phyloP scores from a whole-genome alignment of 2,113 vertebrate species.

The Synchiropus splendidus region DNA sequence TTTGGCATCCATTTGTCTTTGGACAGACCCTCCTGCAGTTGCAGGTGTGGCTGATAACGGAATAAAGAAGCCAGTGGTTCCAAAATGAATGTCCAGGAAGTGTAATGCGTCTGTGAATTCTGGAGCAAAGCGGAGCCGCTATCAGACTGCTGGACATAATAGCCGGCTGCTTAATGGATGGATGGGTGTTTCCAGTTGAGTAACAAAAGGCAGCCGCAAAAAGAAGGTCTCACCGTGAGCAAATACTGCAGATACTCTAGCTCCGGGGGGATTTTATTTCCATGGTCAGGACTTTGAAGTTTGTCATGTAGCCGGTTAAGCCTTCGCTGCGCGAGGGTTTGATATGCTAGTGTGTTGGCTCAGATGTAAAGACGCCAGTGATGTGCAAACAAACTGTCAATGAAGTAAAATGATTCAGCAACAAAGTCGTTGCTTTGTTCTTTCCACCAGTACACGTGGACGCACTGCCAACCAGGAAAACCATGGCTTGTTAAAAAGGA shows the following conservation, averaged over 20 bases:
- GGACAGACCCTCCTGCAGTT: conserved; percentile 13
- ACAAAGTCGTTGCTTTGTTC: conserved; percentile 13
- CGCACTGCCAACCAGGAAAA: no score
- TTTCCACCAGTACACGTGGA: no score
- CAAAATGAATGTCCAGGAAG: no score
- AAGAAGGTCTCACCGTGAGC: conserved; percentile 8
- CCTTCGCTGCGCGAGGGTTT: background rate
- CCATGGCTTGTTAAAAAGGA: no score
- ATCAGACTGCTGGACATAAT: conserved; percentile 21
- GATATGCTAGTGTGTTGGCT: no score
- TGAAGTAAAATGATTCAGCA: no score
- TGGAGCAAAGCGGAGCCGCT: conserved; percentile 10
- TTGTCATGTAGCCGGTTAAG: no score
- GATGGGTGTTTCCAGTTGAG: conserved; percentile 8
- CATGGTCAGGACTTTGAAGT: conserved; percentile 8
- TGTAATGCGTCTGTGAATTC: no score
- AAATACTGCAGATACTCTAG: conserved; percentile 9
- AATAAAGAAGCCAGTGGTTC: conserved; percentile 1
- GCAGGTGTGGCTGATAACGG: conserved; percentile 28
- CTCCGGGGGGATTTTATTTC: conserved; percentile 6
- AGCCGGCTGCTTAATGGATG: conserved; percentile 18
- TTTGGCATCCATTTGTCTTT: conserved; percentile 24
- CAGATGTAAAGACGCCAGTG: no score
- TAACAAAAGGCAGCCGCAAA: conserved; percentile 18
- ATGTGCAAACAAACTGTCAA: no score